A percentile compares a stretch with the other conserved stretches of the same genome.
Conservation (phyloP, 2,113 vertebrate genomes). For the Sterna hirundo region DNA sequence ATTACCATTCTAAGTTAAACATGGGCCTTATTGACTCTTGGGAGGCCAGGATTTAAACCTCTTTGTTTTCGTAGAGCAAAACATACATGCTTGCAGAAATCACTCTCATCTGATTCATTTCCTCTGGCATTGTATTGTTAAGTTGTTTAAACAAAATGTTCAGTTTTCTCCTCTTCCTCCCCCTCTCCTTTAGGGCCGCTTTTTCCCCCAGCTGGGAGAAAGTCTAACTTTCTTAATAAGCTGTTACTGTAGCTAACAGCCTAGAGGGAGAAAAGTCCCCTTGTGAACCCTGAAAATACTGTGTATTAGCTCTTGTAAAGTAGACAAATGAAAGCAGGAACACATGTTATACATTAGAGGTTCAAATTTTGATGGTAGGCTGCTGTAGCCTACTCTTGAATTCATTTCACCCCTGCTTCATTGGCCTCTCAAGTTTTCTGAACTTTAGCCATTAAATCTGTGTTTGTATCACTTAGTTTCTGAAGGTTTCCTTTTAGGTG, state of each 20-base stretch:
- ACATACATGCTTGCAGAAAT: neutral
- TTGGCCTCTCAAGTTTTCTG: slow-evolving; percentile 8
- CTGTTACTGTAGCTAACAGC: slow-evolving; percentile 8
- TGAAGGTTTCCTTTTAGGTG: neutral
- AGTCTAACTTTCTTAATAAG: slow-evolving; percentile 43
- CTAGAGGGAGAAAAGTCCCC: slow-evolving; percentile 27
- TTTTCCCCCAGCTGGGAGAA: slow-evolving; percentile 6
- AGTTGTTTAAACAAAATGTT: slow-evolving; percentile 30
- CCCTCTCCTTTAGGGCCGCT: neutral
- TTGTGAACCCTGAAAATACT: neutral
- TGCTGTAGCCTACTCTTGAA: neutral
- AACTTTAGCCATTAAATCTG: neutral
- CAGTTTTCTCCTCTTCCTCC: neutral
- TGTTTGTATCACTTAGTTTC: neutral
- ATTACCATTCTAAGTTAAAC: neutral
- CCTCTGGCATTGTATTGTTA: slow-evolving; percentile 20
- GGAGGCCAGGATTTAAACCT: neutral
- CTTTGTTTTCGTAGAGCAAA: slow-evolving; percentile 26
- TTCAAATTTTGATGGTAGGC: slow-evolving; percentile 25
- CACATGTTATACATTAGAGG: slow-evolving; percentile 38
- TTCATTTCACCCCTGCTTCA: neutral
- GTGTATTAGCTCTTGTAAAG: slow-evolving; percentile 34
- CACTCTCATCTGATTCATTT: slow-evolving; percentile 52
- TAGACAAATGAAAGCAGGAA: slow-evolving; percentile 38
- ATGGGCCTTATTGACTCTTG: neutral